Evolutionary conservation across 2,113 vertebrate species (phyloP).

Genomic region (Bothrops jararaca): DNA sequence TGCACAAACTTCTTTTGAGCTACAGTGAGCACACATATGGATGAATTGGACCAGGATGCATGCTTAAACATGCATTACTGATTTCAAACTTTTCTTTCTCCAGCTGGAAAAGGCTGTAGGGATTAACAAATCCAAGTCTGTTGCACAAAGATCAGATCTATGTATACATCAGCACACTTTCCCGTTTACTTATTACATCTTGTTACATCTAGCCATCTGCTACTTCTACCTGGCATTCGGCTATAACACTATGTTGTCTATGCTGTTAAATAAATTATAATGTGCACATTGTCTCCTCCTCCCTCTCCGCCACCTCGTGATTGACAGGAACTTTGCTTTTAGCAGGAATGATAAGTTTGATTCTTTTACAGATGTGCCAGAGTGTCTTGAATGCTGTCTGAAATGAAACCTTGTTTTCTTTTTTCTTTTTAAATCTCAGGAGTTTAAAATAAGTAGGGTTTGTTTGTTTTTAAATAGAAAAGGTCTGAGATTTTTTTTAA

Average conservation of each 20-base stretch:
- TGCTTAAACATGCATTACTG: not conserved
- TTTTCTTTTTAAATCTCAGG: not conserved
- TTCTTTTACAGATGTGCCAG: constrained; percentile 41
- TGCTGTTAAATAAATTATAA: constrained; percentile 43
- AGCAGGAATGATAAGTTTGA: constrained; percentile 55
- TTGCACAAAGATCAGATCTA: constrained; percentile 26
- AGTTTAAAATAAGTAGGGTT: not conserved
- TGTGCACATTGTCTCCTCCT: not conserved
- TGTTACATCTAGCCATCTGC: constrained; percentile 48
- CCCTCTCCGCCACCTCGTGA: not conserved
- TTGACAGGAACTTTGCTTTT: constrained; percentile 44
- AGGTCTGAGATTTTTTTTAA: not conserved
- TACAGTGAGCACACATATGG: not conserved
- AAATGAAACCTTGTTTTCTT: not conserved
- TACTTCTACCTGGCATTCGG: constrained; percentile 53
- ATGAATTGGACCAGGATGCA: too few species aligned
- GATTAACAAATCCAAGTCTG: constrained; percentile 42
- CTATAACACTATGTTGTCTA: constrained; percentile 50
- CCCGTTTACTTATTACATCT: constrained; percentile 62
- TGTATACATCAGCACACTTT: constrained; percentile 16
- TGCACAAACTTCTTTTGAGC: not conserved
- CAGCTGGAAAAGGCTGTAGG: constrained; percentile 54
- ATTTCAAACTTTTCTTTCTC: constrained; percentile 37
- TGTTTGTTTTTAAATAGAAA: not conserved
- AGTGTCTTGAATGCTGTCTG: constrained; percentile 1